A percentile compares a stretch with the other conserved stretches of the same genome.
These are phyloP conservation scores for Arremon brunneinucha DNA, from an alignment of 2,797 vertebrate genomes.

Conservation along the genomic window DNA sequence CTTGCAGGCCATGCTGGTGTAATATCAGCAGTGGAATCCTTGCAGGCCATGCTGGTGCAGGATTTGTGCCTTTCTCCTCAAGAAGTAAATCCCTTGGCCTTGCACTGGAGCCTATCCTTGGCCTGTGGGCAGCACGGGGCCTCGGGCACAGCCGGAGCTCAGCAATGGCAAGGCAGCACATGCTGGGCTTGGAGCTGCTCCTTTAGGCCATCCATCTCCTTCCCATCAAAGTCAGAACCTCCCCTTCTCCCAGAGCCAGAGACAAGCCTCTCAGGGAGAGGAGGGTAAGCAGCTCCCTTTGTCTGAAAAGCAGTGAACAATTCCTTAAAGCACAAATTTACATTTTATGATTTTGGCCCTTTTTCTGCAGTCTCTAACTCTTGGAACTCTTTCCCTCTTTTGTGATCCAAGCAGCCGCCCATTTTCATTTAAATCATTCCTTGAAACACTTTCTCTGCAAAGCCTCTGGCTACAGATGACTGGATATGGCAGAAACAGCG, in stretches of 20 bases:
- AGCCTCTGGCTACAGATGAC: conserved; percentile 56
- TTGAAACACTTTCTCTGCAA: conserved; percentile 43
- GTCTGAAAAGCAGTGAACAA: not conserved
- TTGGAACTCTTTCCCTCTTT: conserved; percentile 46
- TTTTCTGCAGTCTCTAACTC: conserved; percentile 18
- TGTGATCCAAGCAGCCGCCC: conserved; percentile 43
- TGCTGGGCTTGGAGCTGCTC: not conserved
- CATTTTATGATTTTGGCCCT: conserved; percentile 52
- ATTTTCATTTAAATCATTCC: conserved; percentile 55
- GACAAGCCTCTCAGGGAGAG: rapidly evolving
- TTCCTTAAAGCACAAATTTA: conserved; percentile 8
- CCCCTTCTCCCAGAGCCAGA: rapidly evolving
- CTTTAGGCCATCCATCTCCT: rapidly evolving
- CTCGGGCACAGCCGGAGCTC: rapidly evolving
- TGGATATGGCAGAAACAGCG: conserved; percentile 29
- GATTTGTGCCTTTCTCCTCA: not conserved
- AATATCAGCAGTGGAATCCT: not conserved
- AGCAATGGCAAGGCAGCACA: not conserved
- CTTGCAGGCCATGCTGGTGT: not conserved
- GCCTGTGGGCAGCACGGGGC: not conserved
- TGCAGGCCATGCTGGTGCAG: not conserved
- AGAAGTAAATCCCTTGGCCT: not conserved
- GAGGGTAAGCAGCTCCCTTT: not conserved
- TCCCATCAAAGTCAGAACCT: not conserved
- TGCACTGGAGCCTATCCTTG: not conserved